phyloP scores from a whole-genome alignment of 2,888 invertebrate genomes.

The Thereva unica region DNA sequence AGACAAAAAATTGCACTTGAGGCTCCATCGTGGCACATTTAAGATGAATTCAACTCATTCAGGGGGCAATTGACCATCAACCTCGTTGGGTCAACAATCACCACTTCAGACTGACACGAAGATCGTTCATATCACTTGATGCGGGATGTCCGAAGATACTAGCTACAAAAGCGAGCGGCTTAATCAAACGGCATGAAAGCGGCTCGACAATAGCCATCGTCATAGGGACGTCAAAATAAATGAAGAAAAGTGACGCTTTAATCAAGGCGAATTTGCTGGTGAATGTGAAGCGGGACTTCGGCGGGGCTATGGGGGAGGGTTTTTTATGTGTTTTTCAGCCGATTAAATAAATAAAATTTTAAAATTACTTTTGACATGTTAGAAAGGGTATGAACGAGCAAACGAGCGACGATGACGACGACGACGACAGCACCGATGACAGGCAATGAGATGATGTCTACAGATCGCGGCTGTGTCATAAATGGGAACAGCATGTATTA shows the following conservation, averaged over 20 bases:
- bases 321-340: background rate
- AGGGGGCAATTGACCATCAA: constrained; percentile 34
- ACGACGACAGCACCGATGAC: too few relatives aligned
- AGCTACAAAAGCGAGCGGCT: background rate
- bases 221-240: constrained; percentile 57
- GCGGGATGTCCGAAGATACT: background rate
- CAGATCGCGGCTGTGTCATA: too few relatives aligned
- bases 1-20: constrained; percentile 21
- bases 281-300: constrained; percentile 1
- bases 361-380: constrained; percentile 31
- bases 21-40: constrained; percentile 16
- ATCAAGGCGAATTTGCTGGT: constrained; percentile 51
- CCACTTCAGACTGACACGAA: constrained; percentile 26
- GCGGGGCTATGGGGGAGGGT: background rate
- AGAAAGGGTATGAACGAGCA: too few relatives aligned
- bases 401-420: too few relatives aligned
- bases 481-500: constrained; percentile 15
- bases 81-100: constrained; percentile 33
- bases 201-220: constrained; percentile 50
- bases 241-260: constrained; percentile 58
- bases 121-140: constrained; percentile 28
- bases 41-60: constrained; percentile 24
- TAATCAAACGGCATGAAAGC: constrained; percentile 24
- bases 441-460: too few relatives aligned
- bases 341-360: constrained; percentile 35